Evolutionary conservation across 92 coral and sea anemone species (phyloP), one percentile per base, ranked within the genome.

Genomic region (Umimayanthus chanpuru): DNA sequence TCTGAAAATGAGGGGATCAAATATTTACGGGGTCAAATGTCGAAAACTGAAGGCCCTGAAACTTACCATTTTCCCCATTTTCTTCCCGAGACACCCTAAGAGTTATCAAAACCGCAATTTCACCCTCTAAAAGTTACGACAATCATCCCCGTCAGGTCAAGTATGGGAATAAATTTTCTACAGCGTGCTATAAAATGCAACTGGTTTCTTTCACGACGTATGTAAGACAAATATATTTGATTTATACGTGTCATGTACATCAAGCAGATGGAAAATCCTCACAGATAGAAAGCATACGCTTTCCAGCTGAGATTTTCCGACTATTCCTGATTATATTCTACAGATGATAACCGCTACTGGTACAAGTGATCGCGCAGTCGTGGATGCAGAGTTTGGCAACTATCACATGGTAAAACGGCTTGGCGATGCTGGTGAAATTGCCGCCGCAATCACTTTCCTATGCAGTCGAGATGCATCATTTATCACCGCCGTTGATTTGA

Each of bases 391-490:
- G 61, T 79, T 84, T 38, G 90, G 92, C 32, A 81, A 89, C 65
- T 86, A 21, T 21, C 90, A 89, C 70, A 86, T 92, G 92, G 81
- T 70, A 8, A 72, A 84, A 26, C 86, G 94, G 21, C 26, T 92
- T 56, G 68, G 94, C 55, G 94, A 92, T 39, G 85, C 94, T n/a
- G 43, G 58, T 23, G 94, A 92, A 83, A 23, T 92, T 73, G 94
- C 94, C 71, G 94, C 94, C 58, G 92, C 86, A 29, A 85, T 89
- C 77, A 76, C 90, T 71, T 92, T 82, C 68, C 81, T 92, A 68
- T 92, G 94, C 88, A 92, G 94, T 64, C 87, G 92, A 6, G 77
- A 90, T 68, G 92, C 90, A 23, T 85, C 92, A 9, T 89, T 85
- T 43, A 77, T 89, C 65, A 89, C 92, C 3, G 83, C 58, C 4